These are phyloP conservation scores for Archivesica marissinica DNA, from an alignment of 1,140 invertebrate species.

Conservation along the genomic window DNA sequence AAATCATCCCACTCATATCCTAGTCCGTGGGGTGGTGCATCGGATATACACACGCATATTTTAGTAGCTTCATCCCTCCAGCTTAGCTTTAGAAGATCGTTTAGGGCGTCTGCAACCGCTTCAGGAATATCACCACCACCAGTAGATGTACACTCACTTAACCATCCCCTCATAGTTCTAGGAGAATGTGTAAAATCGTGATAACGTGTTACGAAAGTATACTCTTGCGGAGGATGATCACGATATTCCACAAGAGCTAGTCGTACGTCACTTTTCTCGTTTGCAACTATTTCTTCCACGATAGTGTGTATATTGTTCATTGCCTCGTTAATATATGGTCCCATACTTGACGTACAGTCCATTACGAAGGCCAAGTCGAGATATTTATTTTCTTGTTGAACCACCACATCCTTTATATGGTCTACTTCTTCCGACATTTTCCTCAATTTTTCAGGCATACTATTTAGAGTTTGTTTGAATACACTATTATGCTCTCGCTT, in stretches of 20 bases:
- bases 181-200: slow-evolving; percentile 78
- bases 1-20: slow-evolving; percentile 60
- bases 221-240: slow-evolving; percentile 77
- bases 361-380: slow-evolving; percentile 78
- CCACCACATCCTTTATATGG: not conserved
- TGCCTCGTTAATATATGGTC: slow-evolving; percentile 74
- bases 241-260: slow-evolving; percentile 79
- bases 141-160: slow-evolving; percentile 67
- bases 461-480: slow-evolving; percentile 1
- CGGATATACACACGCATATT: slow-evolving; percentile 78
- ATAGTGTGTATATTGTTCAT: slow-evolving; percentile 75
- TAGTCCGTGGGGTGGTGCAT: slow-evolving; percentile 80
- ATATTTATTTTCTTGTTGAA: slow-evolving; percentile 54
- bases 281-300: slow-evolving; percentile 76
- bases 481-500: not conserved
- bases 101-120: slow-evolving; percentile 77
- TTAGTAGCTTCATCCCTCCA: slow-evolving; percentile 78
- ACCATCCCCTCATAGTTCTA: slow-evolving; percentile 74
- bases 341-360: slow-evolving; percentile 80
- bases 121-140: slow-evolving; percentile 80
- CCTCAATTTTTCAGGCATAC: not conserved
- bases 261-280: slow-evolving; percentile 75
- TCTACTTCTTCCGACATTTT: slow-evolving; percentile 3
- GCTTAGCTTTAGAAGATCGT: slow-evolving; percentile 73
- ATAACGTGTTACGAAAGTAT: slow-evolving; percentile 72